phyloP scores from a whole-genome alignment of 2,797 vertebrate genomes.

The Diplodus puntazzo region DNA sequence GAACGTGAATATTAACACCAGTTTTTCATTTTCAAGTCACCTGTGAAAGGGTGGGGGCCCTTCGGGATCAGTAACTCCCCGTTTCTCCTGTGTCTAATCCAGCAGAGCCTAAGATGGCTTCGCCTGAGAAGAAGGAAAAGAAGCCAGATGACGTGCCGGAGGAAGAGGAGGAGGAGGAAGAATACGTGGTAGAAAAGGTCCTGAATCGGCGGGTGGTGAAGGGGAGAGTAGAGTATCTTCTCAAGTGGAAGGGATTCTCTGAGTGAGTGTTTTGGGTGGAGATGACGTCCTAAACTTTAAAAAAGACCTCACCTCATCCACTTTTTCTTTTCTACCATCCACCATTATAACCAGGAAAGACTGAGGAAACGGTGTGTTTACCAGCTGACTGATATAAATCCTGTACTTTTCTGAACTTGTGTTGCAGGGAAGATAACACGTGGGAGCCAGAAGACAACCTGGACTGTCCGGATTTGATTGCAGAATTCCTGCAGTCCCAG shows the following conservation, averaged over 20 bases:
- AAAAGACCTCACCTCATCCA: background rate
- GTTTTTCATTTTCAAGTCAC: constrained; percentile 17
- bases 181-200: constrained; percentile 98
- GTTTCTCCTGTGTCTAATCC: constrained; percentile 43
- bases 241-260: constrained; percentile 99
- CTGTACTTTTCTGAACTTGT: background rate
- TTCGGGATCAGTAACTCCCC: constrained; percentile 1
- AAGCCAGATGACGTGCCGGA: constrained; percentile 91
- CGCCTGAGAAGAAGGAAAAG: constrained; percentile 94
- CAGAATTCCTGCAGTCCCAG: constrained; percentile 96
- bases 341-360: background rate
- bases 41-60: background rate
- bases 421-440: constrained; percentile 94
- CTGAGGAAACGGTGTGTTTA: fast-evolving
- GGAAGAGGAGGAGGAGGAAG: constrained; percentile 94
- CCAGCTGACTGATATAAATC: background rate
- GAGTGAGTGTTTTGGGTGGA: constrained; percentile 87
- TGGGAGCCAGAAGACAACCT: constrained; percentile 99
- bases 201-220: constrained; percentile 96
- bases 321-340: background rate
- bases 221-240: constrained; percentile 96
- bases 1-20: constrained; percentile 16
- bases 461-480: constrained; percentile 97
- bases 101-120: constrained; percentile 88
- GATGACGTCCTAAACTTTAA: background rate